phyloP scores from a whole-genome alignment of 2,797 vertebrate genomes.

The Hemitrygon akajei region DNA sequence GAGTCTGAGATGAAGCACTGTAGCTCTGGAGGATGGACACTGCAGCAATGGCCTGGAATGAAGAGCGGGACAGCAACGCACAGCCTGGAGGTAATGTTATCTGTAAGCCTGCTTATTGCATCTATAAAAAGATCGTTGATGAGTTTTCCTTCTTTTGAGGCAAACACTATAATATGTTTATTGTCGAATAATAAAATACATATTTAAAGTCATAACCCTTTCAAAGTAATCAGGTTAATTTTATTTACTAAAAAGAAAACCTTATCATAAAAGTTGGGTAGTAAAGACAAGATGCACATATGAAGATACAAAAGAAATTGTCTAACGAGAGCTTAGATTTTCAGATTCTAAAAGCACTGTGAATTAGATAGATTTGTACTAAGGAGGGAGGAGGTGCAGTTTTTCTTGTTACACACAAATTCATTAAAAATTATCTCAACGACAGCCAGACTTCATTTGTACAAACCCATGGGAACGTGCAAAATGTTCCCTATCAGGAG shows the following conservation, averaged over 20 bases:
- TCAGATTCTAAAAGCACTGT: neutral
- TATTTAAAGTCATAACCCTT: neutral
- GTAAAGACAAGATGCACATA: neutral
- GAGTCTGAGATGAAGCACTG: conserved; percentile 99
- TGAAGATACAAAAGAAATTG: neutral
- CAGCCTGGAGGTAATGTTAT: conserved; percentile 7
- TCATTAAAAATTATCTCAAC: conserved; percentile 4
- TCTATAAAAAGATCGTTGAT: neutral
- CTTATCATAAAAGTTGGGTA: neutral
- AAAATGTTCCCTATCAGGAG: conserved; percentile 16
- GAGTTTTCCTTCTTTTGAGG: neutral
- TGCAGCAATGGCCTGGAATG: conserved; percentile 40
- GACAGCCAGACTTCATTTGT: conserved; percentile 12
- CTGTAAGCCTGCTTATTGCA: neutral
- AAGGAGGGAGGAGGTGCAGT: neutral
- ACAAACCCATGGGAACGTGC: conserved; percentile 21
- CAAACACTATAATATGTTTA: neutral
- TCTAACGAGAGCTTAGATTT: neutral
- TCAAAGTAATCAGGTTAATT: neutral
- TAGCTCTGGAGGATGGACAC: conserved; percentile 87
- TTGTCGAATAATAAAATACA: neutral
- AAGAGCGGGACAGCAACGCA: neutral
- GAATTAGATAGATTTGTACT: neutral
- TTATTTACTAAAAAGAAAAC: neutral
- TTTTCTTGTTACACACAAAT: neutral